Conservation (phyloP, 2,797 vertebrate genomes). For the Periophthalmus magnuspinnatus region DNA sequence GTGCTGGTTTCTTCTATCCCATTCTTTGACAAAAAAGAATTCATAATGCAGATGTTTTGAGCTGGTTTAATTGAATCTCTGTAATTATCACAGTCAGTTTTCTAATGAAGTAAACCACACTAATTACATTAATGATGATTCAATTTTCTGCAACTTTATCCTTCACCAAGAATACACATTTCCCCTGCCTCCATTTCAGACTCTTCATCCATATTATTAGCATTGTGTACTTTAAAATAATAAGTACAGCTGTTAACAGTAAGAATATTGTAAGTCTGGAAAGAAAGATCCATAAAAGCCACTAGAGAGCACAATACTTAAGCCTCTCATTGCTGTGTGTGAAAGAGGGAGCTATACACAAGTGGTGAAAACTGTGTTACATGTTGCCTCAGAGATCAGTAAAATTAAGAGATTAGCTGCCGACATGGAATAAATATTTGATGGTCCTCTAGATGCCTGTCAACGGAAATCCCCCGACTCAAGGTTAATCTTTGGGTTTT, state of each 20-base stretch:
- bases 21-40: neutral
- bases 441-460: conserved; percentile 31
- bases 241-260: neutral
- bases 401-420: conserved; percentile 26
- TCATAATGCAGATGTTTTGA: neutral
- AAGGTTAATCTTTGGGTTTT: conserved; percentile 32
- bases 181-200: too few relatives aligned
- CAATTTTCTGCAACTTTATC: neutral
- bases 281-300: neutral
- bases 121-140: neutral
- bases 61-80: neutral
- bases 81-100: neutral
- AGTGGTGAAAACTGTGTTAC: conserved; percentile 31
- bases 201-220: too few relatives aligned
- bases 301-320: conserved; percentile 12
- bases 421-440: conserved; percentile 35
- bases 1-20: too few relatives aligned
- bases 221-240: neutral
- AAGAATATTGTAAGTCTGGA: neutral
- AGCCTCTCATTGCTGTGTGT: conserved; percentile 7
- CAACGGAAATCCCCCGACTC: conserved; percentile 20
- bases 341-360: conserved; percentile 26
- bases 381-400: conserved; percentile 47
- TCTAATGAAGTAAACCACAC: neutral
- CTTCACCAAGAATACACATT: neutral